These are phyloP conservation scores for Toxotes jaculatrix DNA, from an alignment of 2,113 vertebrate species.

Conservation along the genomic window DNA sequence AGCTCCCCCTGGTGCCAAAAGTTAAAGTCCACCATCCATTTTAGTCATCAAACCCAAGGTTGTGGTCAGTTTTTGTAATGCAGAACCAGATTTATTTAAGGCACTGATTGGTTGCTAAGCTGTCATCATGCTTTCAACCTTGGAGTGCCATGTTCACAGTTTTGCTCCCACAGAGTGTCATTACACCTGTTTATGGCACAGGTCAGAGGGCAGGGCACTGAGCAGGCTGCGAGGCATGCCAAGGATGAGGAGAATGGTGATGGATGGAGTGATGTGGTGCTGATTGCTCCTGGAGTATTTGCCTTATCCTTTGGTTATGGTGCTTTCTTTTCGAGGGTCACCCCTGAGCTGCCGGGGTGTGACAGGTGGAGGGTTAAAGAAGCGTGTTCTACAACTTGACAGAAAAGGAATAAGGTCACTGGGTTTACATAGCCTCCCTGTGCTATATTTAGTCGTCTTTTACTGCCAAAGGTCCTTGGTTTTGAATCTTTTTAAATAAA, in stretches of 20 bases:
- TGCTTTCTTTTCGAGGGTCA: slow-evolving; percentile 30
- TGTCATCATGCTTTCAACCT: slow-evolving; percentile 51
- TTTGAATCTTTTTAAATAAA: background rate
- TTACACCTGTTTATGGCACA: slow-evolving; percentile 65
- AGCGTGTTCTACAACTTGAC: slow-evolving; percentile 14
- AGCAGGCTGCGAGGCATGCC: slow-evolving; percentile 28
- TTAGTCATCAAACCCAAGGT: slow-evolving; percentile 35
- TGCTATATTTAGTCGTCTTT: slow-evolving; percentile 18
- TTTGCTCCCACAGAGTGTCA: slow-evolving; percentile 36
- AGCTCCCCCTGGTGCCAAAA: slow-evolving; percentile 1
- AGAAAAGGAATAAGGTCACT: slow-evolving; percentile 1
- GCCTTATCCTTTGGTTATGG: slow-evolving; percentile 12
- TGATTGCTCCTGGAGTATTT: slow-evolving; percentile 27
- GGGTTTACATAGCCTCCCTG: slow-evolving; percentile 5
- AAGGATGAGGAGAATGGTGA: slow-evolving; percentile 33
- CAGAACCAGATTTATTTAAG: slow-evolving; percentile 34
- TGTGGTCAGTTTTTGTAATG: slow-evolving; percentile 10
- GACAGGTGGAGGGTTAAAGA: slow-evolving; percentile 62
- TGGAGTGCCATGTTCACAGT: slow-evolving; percentile 59
- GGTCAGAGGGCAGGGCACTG: slow-evolving; percentile 64
- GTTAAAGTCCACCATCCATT: slow-evolving; percentile 27
- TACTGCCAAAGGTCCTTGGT: slow-evolving; percentile 13
- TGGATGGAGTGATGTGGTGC: slow-evolving; percentile 41
- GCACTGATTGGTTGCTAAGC: slow-evolving; percentile 53
- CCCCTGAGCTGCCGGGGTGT: slow-evolving; percentile 5